Percentiles rank a stretch among this genome's conserved stretches.
These are phyloP conservation scores for Neosilurus hyrtlii DNA, from an alignment of 2,797 vertebrate species.

Conservation along the genomic window DNA sequence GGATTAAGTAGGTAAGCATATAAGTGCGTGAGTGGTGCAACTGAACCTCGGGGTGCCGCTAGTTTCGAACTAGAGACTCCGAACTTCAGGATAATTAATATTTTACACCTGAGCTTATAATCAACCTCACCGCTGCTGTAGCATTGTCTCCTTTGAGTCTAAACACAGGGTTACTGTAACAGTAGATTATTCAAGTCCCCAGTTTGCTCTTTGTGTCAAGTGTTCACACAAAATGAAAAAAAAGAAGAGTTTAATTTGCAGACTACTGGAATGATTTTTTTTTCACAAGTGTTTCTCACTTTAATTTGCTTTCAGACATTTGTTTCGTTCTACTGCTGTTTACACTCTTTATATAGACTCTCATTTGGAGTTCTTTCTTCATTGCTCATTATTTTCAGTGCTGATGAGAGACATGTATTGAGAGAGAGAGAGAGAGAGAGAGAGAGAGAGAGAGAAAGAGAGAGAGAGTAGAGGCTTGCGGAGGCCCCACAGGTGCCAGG, in stretches of 20 bases:
- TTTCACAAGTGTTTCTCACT: not conserved
- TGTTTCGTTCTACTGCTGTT: not conserved
- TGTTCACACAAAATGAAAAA: not conserved
- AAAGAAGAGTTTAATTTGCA: not conserved
- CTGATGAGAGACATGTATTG: not conserved
- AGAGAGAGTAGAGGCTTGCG: not conserved
- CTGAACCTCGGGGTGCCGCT: too few species aligned
- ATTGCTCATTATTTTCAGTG: not conserved
- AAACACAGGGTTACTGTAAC: not conserved
- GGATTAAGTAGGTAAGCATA: too few species aligned
- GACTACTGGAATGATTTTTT: not conserved
- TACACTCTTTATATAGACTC: not conserved
- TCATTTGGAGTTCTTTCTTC: not conserved
- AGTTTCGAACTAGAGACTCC: too few species aligned
- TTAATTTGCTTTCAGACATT: not conserved
- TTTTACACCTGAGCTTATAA: too few species aligned
- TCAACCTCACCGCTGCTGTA: not conserved
- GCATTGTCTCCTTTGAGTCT: not conserved
- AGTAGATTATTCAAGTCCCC: not conserved
- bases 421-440: not conserved
- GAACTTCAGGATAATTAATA: too few species aligned
- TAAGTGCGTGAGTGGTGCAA: too few species aligned
- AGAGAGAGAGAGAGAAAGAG: not conserved
- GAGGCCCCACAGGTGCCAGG: not conserved
- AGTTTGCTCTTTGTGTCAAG: not conserved